phyloP scores from a whole-genome alignment of 2,113 vertebrate species.

The Uria aalge region DNA sequence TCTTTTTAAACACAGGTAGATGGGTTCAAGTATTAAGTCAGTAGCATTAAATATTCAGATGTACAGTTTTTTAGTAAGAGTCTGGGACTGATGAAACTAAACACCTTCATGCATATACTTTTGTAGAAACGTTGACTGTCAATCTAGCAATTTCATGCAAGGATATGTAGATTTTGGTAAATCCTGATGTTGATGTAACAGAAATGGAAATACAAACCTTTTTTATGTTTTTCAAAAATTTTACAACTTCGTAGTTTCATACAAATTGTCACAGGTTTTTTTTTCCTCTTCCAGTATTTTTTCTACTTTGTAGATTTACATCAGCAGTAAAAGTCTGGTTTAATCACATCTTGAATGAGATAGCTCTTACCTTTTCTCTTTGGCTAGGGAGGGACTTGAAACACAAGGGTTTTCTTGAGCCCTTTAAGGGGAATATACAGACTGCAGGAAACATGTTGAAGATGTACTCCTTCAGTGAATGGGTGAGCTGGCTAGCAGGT shows the following conservation, averaged over 20 bases:
- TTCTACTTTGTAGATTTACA: constrained; percentile 8
- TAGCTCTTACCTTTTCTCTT: background rate
- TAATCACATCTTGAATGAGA: background rate
- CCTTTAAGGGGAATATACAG: background rate
- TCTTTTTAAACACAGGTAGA: constrained; percentile 51
- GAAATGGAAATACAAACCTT: constrained; percentile 53
- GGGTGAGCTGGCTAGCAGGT: background rate
- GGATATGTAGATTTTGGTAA: constrained; percentile 65
- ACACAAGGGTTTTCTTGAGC: background rate
- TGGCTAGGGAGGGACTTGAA: background rate
- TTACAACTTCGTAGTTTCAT: constrained; percentile 62
- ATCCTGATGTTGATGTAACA: constrained; percentile 43
- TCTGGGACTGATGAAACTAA: constrained; percentile 54
- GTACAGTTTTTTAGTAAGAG: constrained; percentile 55
- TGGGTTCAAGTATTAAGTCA: constrained; percentile 34
- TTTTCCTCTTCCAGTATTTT: constrained; percentile 22
- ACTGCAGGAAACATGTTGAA: background rate
- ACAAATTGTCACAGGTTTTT: background rate
- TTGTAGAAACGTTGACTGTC: constrained; percentile 49
- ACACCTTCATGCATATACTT: constrained; percentile 53
- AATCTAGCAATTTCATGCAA: constrained; percentile 47
- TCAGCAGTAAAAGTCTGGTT: background rate
- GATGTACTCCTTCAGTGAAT: background rate
- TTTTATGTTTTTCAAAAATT: constrained; percentile 64
- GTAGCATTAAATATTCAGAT: constrained; percentile 65